These are phyloP conservation scores for Microplitis deprimator DNA, from an alignment of 2,888 invertebrate species.

Conservation along the genomic window DNA sequence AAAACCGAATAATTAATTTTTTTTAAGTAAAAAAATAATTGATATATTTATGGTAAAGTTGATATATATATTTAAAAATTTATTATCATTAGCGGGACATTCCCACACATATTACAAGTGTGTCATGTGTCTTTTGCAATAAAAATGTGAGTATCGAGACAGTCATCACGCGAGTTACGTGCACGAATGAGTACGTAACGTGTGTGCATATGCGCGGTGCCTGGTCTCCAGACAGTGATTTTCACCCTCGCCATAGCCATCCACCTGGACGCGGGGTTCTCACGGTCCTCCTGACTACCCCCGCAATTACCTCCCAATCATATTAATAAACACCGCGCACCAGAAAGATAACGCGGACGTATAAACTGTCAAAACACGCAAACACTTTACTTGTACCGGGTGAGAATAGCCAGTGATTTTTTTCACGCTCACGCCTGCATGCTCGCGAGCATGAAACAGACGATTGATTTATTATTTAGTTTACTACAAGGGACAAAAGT, in stretches of 20 bases:
- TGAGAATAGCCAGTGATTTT: not conserved
- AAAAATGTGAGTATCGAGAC: not conserved
- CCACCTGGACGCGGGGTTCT: slow-evolving; percentile 33
- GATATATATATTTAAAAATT: not conserved
- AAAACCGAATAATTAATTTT: slow-evolving; percentile 43
- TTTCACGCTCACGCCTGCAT: not conserved
- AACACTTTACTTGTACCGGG: not conserved
- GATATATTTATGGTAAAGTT: not conserved
- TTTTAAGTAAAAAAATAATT: slow-evolving; percentile 18
- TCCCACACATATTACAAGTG: slow-evolving; percentile 22
- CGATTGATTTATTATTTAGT: too few relatives aligned
- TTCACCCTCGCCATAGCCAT: slow-evolving; percentile 60
- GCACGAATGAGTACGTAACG: slow-evolving; percentile 67
- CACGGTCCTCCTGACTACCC: slow-evolving; percentile 30
- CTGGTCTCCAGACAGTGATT: slow-evolving; percentile 66
- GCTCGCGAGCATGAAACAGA: too few relatives aligned
- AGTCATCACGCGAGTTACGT: slow-evolving; percentile 31
- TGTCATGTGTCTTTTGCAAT: slow-evolving; percentile 1
- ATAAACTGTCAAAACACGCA: not conserved
- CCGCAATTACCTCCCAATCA: slow-evolving; percentile 14
- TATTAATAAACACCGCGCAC: not conserved
- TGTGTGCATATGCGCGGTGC: slow-evolving; percentile 15
- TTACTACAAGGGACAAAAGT: too few relatives aligned
- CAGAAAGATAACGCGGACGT: not conserved
- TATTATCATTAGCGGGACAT: slow-evolving; percentile 16